Conservation (phyloP, 2,888 invertebrate genomes). For the Allacma fusca region DNA sequence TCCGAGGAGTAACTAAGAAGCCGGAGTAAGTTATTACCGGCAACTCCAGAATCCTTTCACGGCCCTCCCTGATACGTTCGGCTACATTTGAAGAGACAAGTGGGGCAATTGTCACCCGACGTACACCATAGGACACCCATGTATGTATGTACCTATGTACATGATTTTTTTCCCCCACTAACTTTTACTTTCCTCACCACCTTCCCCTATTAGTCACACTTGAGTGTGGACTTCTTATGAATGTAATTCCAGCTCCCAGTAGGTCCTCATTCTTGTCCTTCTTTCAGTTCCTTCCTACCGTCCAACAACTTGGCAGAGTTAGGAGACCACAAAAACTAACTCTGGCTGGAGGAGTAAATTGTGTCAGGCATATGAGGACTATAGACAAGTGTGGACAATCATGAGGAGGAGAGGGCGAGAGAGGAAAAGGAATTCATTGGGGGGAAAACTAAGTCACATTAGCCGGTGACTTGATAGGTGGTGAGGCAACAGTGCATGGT, state of each 20-base stretch:
- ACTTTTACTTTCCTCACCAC: background rate
- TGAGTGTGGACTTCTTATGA: background rate
- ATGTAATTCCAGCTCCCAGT: background rate
- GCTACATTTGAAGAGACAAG: constrained; percentile 13
- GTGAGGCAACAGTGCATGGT: background rate
- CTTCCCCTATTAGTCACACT: constrained; percentile 4
- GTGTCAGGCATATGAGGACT: background rate
- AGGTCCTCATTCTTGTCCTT: background rate
- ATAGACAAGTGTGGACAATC: background rate
- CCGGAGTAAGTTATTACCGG: background rate
- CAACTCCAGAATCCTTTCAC: background rate
- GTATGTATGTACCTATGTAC: too few relatives aligned
- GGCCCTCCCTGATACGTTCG: background rate
- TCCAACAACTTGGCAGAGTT: background rate
- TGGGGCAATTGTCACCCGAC: background rate
- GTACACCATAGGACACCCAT: background rate
- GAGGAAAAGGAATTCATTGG: background rate
- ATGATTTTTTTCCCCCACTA: background rate
- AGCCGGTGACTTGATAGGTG: background rate
- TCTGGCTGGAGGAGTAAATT: background rate
- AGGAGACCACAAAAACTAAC: background rate
- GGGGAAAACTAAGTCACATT: background rate
- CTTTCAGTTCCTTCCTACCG: background rate
- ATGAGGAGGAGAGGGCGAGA: background rate
- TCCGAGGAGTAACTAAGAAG: background rate